Percentiles rank a stretch among this genome's conserved stretches.
phyloP scores from a whole-genome alignment of 2,888 invertebrate species.

The Apodemia hepburni region DNA sequence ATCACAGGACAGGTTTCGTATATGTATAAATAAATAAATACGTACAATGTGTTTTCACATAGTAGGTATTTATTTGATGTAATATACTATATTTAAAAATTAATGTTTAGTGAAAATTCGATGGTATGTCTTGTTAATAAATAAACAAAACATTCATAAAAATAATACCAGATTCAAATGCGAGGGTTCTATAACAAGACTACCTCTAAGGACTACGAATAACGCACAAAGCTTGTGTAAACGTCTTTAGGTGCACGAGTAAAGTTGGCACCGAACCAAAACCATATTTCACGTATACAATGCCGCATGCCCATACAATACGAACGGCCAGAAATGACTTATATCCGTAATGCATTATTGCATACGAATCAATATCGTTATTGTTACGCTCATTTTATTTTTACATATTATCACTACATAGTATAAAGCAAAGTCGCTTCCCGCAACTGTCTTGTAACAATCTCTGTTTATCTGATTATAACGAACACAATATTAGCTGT shows the following conservation, averaged over 20 bases:
- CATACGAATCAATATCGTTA: not conserved
- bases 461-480: no score
- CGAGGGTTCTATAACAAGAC: not conserved
- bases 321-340: not conserved
- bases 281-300: slow-evolving; percentile 8
- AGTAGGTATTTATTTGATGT: no score
- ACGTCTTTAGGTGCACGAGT: slow-evolving; percentile 2
- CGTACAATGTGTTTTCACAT: no score
- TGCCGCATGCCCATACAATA: slow-evolving; percentile 5
- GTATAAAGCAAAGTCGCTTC: no score
- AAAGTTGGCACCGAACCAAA: slow-evolving; percentile 7
- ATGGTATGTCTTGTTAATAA: no score
- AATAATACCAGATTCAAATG: not conserved
- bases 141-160: not conserved
- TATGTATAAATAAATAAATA: no score
- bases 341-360: not conserved
- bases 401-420: no score
- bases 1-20: no score
- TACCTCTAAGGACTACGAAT: not conserved
- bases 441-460: no score
- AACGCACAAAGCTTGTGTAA: not conserved
- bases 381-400: not conserved
- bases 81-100: no score
- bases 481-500: no score
- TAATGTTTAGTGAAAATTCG: no score